Evolutionary conservation across 2,888 invertebrate genomes (phyloP).

Genomic region (Nomada ferruginata): DNA sequence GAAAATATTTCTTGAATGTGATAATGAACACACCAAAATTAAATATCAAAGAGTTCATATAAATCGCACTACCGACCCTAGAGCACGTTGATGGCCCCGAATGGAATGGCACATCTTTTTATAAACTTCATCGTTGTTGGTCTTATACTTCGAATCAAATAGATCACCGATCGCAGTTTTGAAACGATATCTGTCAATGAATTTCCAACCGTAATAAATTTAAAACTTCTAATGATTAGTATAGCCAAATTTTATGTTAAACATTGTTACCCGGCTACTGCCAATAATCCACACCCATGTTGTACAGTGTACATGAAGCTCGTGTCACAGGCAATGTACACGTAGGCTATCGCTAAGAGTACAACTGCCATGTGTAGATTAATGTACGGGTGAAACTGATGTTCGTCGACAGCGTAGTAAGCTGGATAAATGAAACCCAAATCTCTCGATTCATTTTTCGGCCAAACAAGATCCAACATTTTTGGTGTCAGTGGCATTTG

Average conservation of each 20-base stretch:
- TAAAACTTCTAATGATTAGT: too few species aligned
- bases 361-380: not conserved
- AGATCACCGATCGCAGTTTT: not conserved
- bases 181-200: conserved; percentile 10
- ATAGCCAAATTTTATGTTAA: not conserved
- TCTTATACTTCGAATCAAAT: too few species aligned
- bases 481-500: not conserved
- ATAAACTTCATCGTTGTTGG: not conserved
- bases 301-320: conserved; percentile 19
- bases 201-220: not conserved
- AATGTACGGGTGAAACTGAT: not conserved
- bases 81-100: not conserved
- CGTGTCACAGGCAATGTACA: conserved; percentile 13
- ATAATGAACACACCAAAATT: too few species aligned
- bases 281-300: conserved; percentile 22
- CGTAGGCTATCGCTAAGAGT: not conserved
- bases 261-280: conserved; percentile 16
- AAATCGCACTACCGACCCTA: not conserved
- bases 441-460: conserved; percentile 14
- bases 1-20: too few species aligned
- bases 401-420: not conserved
- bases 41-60: too few species aligned
- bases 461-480: conserved; percentile 6
- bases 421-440: not conserved
- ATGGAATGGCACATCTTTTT: not conserved